Conservation (phyloP, 2,113 vertebrate genomes). For the Neopipo cinnamomea region DNA sequence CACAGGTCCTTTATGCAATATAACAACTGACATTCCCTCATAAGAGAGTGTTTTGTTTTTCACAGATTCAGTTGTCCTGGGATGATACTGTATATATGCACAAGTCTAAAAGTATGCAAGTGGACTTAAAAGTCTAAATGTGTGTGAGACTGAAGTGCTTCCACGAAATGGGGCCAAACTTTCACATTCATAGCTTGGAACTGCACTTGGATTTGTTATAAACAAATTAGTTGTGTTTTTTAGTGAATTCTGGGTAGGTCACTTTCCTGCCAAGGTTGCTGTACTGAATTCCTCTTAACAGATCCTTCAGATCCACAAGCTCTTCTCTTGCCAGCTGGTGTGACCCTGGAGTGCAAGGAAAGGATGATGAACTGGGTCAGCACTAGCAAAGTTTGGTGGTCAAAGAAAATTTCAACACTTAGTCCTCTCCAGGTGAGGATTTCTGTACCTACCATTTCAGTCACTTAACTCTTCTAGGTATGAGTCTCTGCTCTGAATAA, state of each 20-base stretch:
- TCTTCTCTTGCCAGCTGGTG: neutral
- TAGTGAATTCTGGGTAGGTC: neutral
- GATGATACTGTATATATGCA: neutral
- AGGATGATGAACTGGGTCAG: neutral
- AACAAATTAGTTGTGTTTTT: neutral
- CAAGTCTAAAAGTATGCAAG: neutral
- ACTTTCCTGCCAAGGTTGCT: neutral
- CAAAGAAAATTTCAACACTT: neutral
- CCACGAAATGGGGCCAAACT: neutral
- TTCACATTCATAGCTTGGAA: neutral
- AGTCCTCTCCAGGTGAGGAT: neutral
- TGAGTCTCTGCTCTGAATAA: neutral
- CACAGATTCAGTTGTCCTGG: neutral
- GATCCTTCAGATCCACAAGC: neutral
- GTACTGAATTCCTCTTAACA: neutral
- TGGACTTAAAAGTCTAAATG: neutral
- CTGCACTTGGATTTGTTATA: neutral
- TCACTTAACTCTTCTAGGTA: neutral
- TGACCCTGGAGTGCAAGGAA: neutral
- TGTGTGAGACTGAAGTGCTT: neutral
- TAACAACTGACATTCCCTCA: neutral
- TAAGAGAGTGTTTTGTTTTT: neutral
- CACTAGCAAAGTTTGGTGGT: neutral
- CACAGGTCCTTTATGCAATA: neutral
- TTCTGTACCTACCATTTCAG: neutral